phyloP scores from a whole-genome alignment of 2,797 vertebrate genomes.

The Acomys russatus region DNA sequence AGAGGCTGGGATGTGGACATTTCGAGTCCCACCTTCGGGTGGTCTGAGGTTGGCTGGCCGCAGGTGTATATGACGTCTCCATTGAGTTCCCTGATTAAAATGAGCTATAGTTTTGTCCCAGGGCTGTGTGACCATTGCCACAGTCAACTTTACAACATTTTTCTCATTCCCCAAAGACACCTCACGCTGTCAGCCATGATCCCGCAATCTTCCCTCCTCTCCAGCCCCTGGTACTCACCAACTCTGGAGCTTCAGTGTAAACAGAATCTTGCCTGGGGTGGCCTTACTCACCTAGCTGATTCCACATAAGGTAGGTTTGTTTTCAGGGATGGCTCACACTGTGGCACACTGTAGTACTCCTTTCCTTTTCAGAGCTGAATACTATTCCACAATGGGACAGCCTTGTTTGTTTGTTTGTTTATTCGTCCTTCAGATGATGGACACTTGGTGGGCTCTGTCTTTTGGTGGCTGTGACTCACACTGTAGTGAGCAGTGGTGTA shows the following conservation, averaged over 20 bases:
- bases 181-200: not conserved
- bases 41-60: not conserved
- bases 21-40: not conserved
- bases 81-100: not conserved
- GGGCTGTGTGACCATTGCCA: not conserved
- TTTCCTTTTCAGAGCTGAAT: not conserved
- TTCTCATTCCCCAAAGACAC: not conserved
- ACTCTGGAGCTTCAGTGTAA: not conserved
- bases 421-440: not conserved
- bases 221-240: too few relatives aligned
- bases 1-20: not conserved
- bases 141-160: not conserved
- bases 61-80: not conserved
- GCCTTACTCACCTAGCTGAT: not conserved
- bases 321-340: not conserved
- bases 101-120: too few relatives aligned
- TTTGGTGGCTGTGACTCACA: not conserved
- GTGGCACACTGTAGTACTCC: too few relatives aligned
- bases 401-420: not conserved
- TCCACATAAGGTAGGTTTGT: fast-evolving
- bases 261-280: not conserved
- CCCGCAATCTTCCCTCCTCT: too few relatives aligned
- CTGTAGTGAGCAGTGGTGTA: fast-evolving
- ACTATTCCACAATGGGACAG: not conserved
- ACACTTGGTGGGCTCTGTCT: not conserved